Conservation (phyloP, 1,140 invertebrate species). For the Coelopa frigida region DNA sequence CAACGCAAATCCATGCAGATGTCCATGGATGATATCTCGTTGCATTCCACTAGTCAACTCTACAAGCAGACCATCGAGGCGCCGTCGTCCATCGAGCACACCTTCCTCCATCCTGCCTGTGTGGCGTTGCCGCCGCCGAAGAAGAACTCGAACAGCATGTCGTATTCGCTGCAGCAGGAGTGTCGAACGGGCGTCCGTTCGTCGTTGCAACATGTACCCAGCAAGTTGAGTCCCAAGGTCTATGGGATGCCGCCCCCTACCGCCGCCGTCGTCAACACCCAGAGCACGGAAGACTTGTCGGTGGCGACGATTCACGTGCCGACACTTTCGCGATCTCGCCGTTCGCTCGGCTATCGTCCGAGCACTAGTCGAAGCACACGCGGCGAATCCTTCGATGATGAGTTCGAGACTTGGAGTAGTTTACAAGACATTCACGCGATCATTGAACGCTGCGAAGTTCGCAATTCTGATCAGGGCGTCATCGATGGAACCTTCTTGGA, state of each 20-base stretch:
- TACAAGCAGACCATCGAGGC: slow-evolving; percentile 30
- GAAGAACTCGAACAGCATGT: background rate
- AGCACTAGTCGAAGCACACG: background rate
- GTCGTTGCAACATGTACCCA: too few species aligned
- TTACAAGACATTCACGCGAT: slow-evolving; percentile 49
- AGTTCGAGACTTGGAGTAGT: slow-evolving; percentile 48
- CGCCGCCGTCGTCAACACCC: background rate
- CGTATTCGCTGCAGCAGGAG: slow-evolving; percentile 8
- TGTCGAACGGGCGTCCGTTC: slow-evolving; percentile 11
- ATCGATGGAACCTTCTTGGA: slow-evolving; percentile 16
- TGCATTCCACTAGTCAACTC: slow-evolving; percentile 26
- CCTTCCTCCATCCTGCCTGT: slow-evolving; percentile 30
- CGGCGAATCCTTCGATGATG: background rate
- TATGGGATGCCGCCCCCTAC: too few species aligned
- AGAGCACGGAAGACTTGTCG: too few species aligned
- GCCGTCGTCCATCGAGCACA: slow-evolving; percentile 40
- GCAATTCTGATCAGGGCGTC: too few species aligned
- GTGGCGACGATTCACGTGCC: background rate
- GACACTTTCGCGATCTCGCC: too few species aligned
- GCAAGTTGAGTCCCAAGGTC: slow-evolving; percentile 29
- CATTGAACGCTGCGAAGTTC: background rate
- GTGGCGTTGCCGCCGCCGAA: slow-evolving; percentile 5
- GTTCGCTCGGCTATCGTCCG: background rate
- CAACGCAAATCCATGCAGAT: slow-evolving; percentile 9
- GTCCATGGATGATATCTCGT: slow-evolving; percentile 33